phyloP scores from a whole-genome alignment of 2,113 vertebrate genomes.

The Casuarius casuarius region DNA sequence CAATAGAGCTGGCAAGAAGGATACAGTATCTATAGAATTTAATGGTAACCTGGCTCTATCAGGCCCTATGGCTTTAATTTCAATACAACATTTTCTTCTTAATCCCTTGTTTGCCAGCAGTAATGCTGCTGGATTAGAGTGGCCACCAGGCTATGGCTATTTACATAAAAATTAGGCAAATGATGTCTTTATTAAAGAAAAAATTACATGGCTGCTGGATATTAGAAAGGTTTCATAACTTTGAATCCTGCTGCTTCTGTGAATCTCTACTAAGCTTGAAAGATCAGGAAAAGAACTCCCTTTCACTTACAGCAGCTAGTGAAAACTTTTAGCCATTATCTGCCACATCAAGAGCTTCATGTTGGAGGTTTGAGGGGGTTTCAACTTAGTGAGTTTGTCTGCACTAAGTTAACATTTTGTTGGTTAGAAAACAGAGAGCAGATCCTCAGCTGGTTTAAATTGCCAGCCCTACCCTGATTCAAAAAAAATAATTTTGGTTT shows the following conservation, averaged over 20 bases:
- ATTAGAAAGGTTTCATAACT: slow-evolving; percentile 10
- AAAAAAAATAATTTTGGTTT: background rate
- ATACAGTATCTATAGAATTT: slow-evolving; percentile 59
- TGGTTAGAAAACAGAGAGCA: background rate
- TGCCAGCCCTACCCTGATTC: background rate
- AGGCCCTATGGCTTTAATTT: slow-evolving; percentile 66
- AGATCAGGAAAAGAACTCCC: background rate
- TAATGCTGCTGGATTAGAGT: slow-evolving; percentile 35
- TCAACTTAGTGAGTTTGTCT: background rate
- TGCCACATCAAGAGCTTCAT: background rate
- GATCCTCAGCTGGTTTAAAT: background rate
- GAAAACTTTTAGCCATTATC: slow-evolving; percentile 1
- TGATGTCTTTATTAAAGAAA: slow-evolving; percentile 12
- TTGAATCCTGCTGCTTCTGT: slow-evolving; percentile 3
- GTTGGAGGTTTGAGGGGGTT: background rate
- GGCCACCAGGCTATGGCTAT: slow-evolving; percentile 7
- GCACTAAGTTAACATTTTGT: background rate
- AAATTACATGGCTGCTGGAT: background rate
- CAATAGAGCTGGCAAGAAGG: slow-evolving; percentile 19
- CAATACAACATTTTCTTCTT: slow-evolving; percentile 49
- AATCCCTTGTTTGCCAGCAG: slow-evolving; percentile 53
- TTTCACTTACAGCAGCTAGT: background rate
- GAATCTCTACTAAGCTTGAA: background rate
- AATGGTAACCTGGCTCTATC: slow-evolving; percentile 41
- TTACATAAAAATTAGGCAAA: slow-evolving; percentile 59